Conservation (phyloP, 2,797 vertebrate genomes). For the Eulemur rubriventer region DNA sequence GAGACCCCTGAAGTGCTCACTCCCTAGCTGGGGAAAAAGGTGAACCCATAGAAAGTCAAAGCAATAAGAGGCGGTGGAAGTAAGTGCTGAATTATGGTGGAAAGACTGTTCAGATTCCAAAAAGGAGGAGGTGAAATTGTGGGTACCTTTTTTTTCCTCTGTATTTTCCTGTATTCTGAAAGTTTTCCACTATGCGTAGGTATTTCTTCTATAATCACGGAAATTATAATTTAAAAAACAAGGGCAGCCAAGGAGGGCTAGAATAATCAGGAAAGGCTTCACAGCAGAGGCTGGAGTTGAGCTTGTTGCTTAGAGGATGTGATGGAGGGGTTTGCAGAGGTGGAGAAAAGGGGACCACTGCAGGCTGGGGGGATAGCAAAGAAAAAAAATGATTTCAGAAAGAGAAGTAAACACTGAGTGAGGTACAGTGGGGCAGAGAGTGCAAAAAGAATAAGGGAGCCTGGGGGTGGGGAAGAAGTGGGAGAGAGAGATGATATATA, state of each 20-base stretch:
- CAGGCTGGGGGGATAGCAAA: neutral
- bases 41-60: neutral
- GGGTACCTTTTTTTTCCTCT: neutral
- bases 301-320: neutral
- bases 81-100: neutral
- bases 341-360: neutral
- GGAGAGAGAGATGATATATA: neutral
- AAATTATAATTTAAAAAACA: neutral
- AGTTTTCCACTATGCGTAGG: neutral
- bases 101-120: neutral
- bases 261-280: slow-evolving; percentile 17
- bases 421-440: neutral
- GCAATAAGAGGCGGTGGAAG: neutral
- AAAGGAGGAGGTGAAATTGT: neutral
- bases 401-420: neutral
- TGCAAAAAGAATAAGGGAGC: neutral
- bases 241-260: neutral
- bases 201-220: slow-evolving; percentile 11
- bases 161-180: slow-evolving; percentile 29
- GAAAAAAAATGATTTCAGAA: neutral
- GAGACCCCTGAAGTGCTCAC: neutral
- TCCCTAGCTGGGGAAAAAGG: neutral
- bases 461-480: neutral
- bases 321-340: neutral
- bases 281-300: neutral